Evolutionary conservation across 1,140 invertebrate species (phyloP).

Genomic region (Vanessa atalanta): DNA sequence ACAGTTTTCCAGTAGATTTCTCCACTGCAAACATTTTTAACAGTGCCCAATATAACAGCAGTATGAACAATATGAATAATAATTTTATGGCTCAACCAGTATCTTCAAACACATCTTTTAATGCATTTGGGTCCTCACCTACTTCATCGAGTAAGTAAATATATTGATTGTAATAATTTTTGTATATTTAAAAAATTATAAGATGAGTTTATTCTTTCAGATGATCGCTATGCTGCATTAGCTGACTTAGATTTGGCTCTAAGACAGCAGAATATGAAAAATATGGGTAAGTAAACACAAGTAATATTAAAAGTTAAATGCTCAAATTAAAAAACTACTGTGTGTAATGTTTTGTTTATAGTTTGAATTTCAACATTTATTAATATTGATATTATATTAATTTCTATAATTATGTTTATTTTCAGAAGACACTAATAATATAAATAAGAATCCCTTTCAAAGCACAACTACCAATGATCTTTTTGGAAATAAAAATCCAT

Average conservation of each 20-base stretch:
- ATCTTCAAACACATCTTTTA: conserved; percentile 50
- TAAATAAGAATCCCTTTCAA: conserved; percentile 75
- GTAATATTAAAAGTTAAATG: background rate
- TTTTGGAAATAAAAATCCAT: conserved; percentile 71
- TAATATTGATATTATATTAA: background rate
- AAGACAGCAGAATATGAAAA: conserved; percentile 75
- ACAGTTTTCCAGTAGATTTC: conserved; percentile 80
- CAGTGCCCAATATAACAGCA: conserved; percentile 76
- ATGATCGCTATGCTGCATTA: conserved; percentile 79
- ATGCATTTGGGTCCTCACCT: conserved; percentile 57
- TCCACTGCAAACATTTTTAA: conserved; percentile 79
- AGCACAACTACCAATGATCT: conserved; percentile 64
- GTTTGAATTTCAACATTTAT: background rate
- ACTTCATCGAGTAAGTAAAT: conserved; percentile 60
- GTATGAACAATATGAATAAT: conserved; percentile 63
- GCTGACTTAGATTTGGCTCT: conserved; percentile 77
- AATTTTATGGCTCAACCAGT: conserved; percentile 54
- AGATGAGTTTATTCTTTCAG: conserved; percentile 44
- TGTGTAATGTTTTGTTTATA: background rate
- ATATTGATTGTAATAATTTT: conserved; percentile 23
- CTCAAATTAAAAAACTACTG: background rate
- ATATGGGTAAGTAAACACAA: conserved; percentile 55
- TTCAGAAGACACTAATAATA: conserved; percentile 62
- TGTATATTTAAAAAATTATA: conserved; percentile 9
- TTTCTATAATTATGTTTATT: conserved; percentile 27